A percentile compares a stretch with the other conserved stretches of the same genome.
phyloP scores from a whole-genome alignment of 2,888 invertebrate genomes.

The Melanostoma mellinum region DNA sequence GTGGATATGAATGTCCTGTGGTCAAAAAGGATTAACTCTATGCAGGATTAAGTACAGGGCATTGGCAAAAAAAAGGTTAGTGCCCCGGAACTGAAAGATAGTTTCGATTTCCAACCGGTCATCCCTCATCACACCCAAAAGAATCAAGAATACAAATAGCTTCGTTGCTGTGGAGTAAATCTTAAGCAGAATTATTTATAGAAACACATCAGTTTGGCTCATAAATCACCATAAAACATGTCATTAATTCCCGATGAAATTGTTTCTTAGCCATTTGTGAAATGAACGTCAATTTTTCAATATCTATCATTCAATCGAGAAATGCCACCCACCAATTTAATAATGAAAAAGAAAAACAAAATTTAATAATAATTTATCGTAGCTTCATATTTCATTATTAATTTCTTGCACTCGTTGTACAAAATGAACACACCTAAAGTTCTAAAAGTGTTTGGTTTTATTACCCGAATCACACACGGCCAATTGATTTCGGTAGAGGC shows the following conservation, averaged over 20 bases:
- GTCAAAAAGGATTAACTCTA: too few relatives aligned
- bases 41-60: too few relatives aligned
- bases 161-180: too few relatives aligned
- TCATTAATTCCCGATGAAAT: conserved; percentile 31
- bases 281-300: conserved; percentile 9
- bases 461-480: conserved; percentile 38
- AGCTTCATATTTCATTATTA: conserved; percentile 48
- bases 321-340: conserved; percentile 17
- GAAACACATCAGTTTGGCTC: too few relatives aligned
- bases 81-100: too few relatives aligned
- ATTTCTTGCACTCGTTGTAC: not conserved
- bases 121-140: too few relatives aligned
- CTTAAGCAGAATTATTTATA: too few relatives aligned
- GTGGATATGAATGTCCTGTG: too few relatives aligned
- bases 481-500: conserved; percentile 43
- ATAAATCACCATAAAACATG: conserved; percentile 18
- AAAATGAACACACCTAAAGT: conserved; percentile 14
- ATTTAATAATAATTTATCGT: conserved; percentile 33
- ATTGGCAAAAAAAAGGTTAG: too few relatives aligned
- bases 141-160: too few relatives aligned
- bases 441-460: conserved; percentile 48
- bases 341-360: conserved; percentile 13
- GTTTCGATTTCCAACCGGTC: too few relatives aligned
- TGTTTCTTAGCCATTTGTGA: conserved; percentile 24
- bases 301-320: not conserved